These are phyloP conservation scores for Karalla daura DNA, from an alignment of 2,797 vertebrate genomes.

Conservation along the genomic window DNA sequence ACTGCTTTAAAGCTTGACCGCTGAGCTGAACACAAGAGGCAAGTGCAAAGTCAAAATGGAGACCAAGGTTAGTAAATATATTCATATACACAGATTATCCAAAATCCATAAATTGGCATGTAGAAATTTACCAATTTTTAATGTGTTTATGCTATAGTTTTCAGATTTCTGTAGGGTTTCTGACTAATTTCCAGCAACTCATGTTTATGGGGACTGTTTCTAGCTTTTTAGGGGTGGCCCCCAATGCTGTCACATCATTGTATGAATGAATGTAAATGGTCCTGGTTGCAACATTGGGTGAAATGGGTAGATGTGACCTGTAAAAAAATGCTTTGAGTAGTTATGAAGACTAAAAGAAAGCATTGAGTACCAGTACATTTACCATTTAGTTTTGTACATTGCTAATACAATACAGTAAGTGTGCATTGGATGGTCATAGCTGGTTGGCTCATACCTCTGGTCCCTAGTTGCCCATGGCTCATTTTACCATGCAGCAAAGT, in stretches of 20 bases:
- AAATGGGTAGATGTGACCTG: no score
- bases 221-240: no score
- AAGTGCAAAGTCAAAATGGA: constrained; percentile 49
- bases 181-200: no score
- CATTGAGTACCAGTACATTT: no score
- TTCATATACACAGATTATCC: neutral
- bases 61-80: constrained; percentile 16
- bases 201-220: no score
- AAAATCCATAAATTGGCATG: neutral
- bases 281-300: no score
- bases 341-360: no score
- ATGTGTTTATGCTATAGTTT: neutral
- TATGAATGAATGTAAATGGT: no score
- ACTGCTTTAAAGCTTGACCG: constrained; percentile 45
- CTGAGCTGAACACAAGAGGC: constrained; percentile 24
- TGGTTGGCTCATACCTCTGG: neutral
- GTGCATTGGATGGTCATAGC: neutral
- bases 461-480: neutral
- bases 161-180: neutral
- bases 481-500: neutral
- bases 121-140: neutral
- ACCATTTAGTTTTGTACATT: no score
- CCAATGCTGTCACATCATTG: no score
- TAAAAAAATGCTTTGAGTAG: no score
- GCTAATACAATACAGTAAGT: no score